Percentiles rank a stretch among this genome's conserved stretches.
phyloP scores from a whole-genome alignment of 1,140 invertebrate genomes.

The Pachypeltis micranthus region DNA sequence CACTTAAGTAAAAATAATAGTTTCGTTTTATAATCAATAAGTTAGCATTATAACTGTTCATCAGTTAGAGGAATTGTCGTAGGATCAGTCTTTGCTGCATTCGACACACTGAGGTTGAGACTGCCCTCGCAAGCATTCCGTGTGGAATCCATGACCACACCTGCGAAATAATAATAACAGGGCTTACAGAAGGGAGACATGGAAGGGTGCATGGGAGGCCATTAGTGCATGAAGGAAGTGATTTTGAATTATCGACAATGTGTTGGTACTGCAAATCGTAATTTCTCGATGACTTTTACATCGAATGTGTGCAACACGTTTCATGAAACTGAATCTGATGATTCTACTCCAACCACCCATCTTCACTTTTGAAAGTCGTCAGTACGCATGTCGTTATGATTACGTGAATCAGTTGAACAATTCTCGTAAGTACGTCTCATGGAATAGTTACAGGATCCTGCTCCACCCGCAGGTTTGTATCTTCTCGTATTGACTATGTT shows the following conservation, averaged over 20 bases:
- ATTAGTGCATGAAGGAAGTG: too few relatives aligned
- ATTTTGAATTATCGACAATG: neutral
- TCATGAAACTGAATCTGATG: neutral
- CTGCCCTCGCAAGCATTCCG: conserved; percentile 23
- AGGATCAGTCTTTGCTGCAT: conserved; percentile 2
- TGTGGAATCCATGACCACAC: conserved; percentile 29
- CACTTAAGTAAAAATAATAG: too few relatives aligned
- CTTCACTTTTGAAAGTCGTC: too few relatives aligned
- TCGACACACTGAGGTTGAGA: neutral
- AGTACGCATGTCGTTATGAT: too few relatives aligned
- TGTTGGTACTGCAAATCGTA: neutral
- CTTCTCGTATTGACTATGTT: too few relatives aligned
- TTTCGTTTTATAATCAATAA: too few relatives aligned
- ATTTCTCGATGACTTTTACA: neutral
- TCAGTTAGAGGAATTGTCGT: too few relatives aligned
- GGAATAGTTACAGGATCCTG: too few relatives aligned
- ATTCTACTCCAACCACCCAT: neutral
- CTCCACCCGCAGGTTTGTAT: too few relatives aligned
- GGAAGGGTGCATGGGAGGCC: neutral
- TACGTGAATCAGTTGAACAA: too few relatives aligned
- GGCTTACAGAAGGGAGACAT: neutral
- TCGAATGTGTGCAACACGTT: neutral
- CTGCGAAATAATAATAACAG: conserved; percentile 21
- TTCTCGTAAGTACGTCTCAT: too few relatives aligned
- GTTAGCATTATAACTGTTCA: too few relatives aligned